phyloP scores from a whole-genome alignment of 2,888 invertebrate species.

The Asteroscopus sphinx region DNA sequence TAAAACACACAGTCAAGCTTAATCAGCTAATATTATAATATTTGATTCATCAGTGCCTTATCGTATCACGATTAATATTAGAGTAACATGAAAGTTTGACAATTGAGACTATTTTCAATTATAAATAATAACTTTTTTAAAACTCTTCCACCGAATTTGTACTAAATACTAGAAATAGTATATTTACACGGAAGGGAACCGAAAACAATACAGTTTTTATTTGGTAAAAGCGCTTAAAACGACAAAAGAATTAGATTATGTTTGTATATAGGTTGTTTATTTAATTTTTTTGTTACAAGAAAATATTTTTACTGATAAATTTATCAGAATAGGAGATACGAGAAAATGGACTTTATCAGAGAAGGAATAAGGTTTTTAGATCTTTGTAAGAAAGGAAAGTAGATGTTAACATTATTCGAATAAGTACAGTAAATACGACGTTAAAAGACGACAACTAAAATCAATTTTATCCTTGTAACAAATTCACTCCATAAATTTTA shows the following conservation, averaged over 20 bases:
- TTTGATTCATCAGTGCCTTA: slow-evolving; percentile 49
- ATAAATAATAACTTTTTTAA: slow-evolving; percentile 66
- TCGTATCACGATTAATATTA: slow-evolving; percentile 55
- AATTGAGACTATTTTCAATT: slow-evolving; percentile 65
- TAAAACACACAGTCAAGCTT: slow-evolving; percentile 48
- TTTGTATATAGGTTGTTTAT: slow-evolving; percentile 48
- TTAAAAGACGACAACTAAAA: not conserved
- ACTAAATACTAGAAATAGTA: slow-evolving; percentile 82
- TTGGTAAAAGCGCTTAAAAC: slow-evolving; percentile 85
- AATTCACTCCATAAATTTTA: slow-evolving; percentile 21
- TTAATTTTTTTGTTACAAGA: not conserved
- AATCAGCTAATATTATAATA: slow-evolving; percentile 35
- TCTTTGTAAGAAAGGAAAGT: not conserved
- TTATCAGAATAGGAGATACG: slow-evolving; percentile 4
- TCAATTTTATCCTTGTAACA: not conserved
- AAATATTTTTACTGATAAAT: slow-evolving; percentile 6
- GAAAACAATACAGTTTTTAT: slow-evolving; percentile 73
- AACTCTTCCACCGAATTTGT: slow-evolving; percentile 85
- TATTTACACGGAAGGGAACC: slow-evolving; percentile 82
- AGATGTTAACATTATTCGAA: not conserved
- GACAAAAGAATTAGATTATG: slow-evolving; percentile 50
- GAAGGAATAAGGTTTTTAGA: not conserved
- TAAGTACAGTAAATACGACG: not conserved
- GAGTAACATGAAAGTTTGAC: slow-evolving; percentile 50
- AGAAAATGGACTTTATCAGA: slow-evolving; percentile 8